Evolutionary conservation across 1,140 invertebrate species (phyloP).

Genomic region (Pogonus chalceus): DNA sequence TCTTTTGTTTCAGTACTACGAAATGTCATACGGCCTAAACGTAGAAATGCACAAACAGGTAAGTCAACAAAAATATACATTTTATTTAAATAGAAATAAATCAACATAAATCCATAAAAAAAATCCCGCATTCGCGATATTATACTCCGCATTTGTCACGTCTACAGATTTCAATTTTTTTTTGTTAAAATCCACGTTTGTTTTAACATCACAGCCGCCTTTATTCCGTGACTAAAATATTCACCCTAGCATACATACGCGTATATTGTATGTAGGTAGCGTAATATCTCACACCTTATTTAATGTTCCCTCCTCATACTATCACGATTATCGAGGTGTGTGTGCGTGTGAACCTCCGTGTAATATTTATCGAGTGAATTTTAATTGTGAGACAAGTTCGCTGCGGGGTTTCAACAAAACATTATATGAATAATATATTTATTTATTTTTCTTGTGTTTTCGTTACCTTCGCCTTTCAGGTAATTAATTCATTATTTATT

Average conservation of each 20-base stretch:
- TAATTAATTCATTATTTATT: too few species aligned
- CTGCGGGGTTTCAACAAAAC: not conserved
- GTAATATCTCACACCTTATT: not conserved
- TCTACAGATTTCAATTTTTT: not conserved
- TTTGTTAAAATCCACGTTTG: not conserved
- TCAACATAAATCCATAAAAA: not conserved
- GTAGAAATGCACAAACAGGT: conserved; percentile 99
- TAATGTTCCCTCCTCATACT: not conserved
- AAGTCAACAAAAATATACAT: conserved; percentile 35
- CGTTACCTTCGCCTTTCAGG: not conserved
- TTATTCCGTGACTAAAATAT: not conserved
- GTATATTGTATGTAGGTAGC: not conserved
- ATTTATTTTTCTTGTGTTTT: too few species aligned
- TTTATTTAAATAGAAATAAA: not conserved
- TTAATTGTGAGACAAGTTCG: not conserved
- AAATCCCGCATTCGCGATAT: not conserved
- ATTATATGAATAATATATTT: conserved; percentile 5
- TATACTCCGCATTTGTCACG: too few species aligned
- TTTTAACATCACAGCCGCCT: not conserved
- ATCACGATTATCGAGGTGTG: not conserved
- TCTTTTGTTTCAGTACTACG: conserved; percentile 89
- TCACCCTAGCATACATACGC: not conserved
- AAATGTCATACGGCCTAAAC: conserved; percentile 98
- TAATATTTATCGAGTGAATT: not conserved
- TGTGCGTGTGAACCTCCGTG: not conserved